Conservation (phyloP, 2,888 invertebrate species). For the Sarcophaga carnaria region DNA sequence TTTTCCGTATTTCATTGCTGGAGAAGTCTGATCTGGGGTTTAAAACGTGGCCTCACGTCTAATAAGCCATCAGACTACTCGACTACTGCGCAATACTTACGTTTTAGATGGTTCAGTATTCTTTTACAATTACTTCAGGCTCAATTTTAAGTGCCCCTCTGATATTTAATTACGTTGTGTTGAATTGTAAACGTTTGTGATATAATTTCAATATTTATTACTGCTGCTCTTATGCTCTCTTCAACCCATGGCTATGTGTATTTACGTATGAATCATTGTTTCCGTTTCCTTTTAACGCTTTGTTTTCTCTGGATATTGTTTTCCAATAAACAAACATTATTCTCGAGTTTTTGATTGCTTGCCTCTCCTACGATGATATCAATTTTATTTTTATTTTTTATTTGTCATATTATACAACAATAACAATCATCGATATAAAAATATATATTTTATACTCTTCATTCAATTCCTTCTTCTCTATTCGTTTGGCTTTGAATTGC, state of each 20-base stretch:
- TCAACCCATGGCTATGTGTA: neutral
- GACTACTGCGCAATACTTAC: too few species aligned
- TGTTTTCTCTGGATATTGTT: slow-evolving; percentile 42
- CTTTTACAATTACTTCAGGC: neutral
- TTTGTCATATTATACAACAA: slow-evolving; percentile 32
- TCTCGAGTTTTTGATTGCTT: neutral
- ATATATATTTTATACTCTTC: too few species aligned
- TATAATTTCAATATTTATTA: slow-evolving; percentile 56
- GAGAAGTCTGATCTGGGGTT: too few species aligned
- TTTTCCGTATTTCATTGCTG: too few species aligned
- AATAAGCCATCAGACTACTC: too few species aligned
- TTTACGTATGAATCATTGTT: slow-evolving; percentile 49
- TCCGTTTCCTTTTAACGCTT: slow-evolving; percentile 48
- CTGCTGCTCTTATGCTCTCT: neutral
- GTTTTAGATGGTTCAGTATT: too few species aligned
- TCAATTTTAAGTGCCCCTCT: slow-evolving; percentile 16
- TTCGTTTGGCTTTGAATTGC: too few species aligned
- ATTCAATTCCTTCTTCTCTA: too few species aligned
- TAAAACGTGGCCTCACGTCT: too few species aligned
- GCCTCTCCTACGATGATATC: slow-evolving; percentile 8
- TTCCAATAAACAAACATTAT: slow-evolving; percentile 58
- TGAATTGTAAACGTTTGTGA: slow-evolving; percentile 35
- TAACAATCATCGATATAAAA: neutral
- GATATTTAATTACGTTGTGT: too few species aligned
- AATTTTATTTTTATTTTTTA: slow-evolving; percentile 15